phyloP scores from a whole-genome alignment of 2,888 invertebrate species.

The Ornithoptera alexandrae region DNA sequence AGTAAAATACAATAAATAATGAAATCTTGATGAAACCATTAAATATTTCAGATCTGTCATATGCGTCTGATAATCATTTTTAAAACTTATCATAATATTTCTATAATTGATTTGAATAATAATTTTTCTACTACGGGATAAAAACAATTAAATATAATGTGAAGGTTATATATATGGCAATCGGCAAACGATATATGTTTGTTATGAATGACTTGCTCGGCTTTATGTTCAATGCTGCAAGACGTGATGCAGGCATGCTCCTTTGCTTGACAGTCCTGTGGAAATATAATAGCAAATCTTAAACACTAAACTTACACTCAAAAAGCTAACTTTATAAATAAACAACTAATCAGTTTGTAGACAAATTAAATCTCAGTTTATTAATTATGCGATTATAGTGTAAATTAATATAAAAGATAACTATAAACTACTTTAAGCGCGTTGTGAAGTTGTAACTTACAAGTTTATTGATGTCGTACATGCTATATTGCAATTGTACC shows the following conservation, averaged over 20 bases:
- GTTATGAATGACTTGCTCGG: constrained; percentile 34
- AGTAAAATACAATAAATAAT: too few relatives aligned
- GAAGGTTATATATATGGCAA: constrained; percentile 29
- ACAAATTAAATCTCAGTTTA: neutral
- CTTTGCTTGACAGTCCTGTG: constrained; percentile 65
- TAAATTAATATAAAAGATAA: neutral
- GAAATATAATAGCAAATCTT: constrained; percentile 22
- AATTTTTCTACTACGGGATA: neutral
- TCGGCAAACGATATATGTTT: constrained; percentile 9
- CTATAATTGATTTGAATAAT: neutral
- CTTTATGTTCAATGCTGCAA: constrained; percentile 49
- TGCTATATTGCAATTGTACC: neutral
- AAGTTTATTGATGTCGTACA: neutral
- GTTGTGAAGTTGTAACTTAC: neutral
- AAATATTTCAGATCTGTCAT: too few relatives aligned
- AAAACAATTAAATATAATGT: constrained; percentile 25
- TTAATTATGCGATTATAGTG: too few relatives aligned
- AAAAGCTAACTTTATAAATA: too few relatives aligned
- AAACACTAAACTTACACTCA: neutral
- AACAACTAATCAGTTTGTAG: too few relatives aligned
- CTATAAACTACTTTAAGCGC: constrained; percentile 1
- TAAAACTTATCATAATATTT: constrained; percentile 1
- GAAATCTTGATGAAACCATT: too few relatives aligned
- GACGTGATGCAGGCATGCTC: constrained; percentile 62
- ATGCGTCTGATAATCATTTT: neutral